phyloP scores from a whole-genome alignment of 2,888 invertebrate genomes.

The Odontocerum albicorne region DNA sequence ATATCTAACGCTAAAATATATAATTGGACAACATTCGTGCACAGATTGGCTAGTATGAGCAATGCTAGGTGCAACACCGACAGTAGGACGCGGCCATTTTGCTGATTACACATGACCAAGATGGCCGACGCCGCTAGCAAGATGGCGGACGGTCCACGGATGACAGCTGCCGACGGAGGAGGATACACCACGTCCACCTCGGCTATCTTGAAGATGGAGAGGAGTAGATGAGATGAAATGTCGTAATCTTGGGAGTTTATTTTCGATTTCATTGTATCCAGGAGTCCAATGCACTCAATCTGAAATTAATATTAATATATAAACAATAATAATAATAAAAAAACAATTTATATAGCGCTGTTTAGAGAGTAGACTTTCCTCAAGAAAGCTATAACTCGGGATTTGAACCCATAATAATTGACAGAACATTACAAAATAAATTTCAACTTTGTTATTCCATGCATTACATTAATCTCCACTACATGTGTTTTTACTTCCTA shows the following conservation, averaged over 20 bases:
- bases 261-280: constrained; percentile 79
- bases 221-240: constrained; percentile 81
- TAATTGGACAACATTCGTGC: constrained; percentile 13
- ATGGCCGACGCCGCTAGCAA: constrained; percentile 11
- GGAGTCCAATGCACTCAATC: constrained; percentile 82
- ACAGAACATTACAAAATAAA: too few relatives aligned
- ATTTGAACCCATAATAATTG: too few relatives aligned
- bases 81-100: background rate
- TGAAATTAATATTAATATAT: too few relatives aligned
- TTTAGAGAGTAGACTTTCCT: too few relatives aligned
- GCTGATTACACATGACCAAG: background rate
- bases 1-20: constrained; percentile 8
- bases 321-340: too few relatives aligned
- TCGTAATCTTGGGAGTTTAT: constrained; percentile 85
- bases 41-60: constrained; percentile 19
- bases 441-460: too few relatives aligned
- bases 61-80: constrained; percentile 19
- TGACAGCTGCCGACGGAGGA: constrained; percentile 59
- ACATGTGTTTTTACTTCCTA: too few relatives aligned
- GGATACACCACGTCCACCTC: constrained; percentile 87
- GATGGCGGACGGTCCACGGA: constrained; percentile 23
- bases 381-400: too few relatives aligned
- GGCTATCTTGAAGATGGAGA: constrained; percentile 91
- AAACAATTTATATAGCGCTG: too few relatives aligned
- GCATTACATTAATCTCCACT: too few relatives aligned